These are phyloP conservation scores for Antennarius striatus DNA, from an alignment of 2,113 vertebrate genomes.

Conservation along the genomic window DNA sequence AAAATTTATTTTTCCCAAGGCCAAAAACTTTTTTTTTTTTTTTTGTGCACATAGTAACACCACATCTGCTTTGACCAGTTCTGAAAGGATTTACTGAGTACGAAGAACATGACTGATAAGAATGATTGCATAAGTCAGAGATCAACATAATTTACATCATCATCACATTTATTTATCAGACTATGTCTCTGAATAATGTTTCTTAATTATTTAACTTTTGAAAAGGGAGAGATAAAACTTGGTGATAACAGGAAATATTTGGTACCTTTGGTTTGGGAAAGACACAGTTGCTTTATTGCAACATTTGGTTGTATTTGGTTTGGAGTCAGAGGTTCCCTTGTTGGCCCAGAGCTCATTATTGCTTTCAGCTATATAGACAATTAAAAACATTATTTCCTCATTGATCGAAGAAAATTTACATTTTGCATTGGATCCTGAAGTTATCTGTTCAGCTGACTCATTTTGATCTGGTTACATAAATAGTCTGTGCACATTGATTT, in stretches of 20 bases:
- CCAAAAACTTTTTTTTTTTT: no score
- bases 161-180: slow-evolving; percentile 54
- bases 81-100: slow-evolving; percentile 50
- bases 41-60: slow-evolving; percentile 3
- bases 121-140: slow-evolving; percentile 44
- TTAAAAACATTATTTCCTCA: no score
- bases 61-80: slow-evolving; percentile 11
- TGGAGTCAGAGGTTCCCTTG: neutral
- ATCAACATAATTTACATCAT: slow-evolving; percentile 59
- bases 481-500: no score
- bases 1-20: no score
- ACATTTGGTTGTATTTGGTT: neutral
- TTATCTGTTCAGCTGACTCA: no score
- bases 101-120: slow-evolving; percentile 40
- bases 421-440: no score
- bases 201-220: slow-evolving; percentile 49
- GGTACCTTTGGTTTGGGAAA: slow-evolving; percentile 25
- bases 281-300: neutral
- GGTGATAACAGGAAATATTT: slow-evolving; percentile 37
- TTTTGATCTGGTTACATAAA: no score
- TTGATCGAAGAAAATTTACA: no score
- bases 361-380: no score
- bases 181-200: slow-evolving; percentile 52
- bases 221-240: slow-evolving; percentile 23
- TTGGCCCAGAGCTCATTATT: neutral